Base-by-base conservation (phyloP, 2,797 vertebrate species). In the Somateria mollissima region DNA sequence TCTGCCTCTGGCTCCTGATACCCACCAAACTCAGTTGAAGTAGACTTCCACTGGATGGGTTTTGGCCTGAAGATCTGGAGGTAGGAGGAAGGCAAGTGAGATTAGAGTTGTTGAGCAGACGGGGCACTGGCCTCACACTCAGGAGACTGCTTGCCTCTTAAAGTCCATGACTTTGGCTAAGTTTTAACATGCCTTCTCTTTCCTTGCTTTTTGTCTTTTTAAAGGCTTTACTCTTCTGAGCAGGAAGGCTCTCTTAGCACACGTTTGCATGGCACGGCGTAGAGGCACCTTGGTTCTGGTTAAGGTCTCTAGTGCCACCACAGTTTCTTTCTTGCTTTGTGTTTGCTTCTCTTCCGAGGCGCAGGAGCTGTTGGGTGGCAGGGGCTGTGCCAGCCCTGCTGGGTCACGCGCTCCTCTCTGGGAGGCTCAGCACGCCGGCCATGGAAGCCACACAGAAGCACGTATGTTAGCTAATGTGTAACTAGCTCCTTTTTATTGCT, bases 401-500 rank as follows among this genome's bases (percentile, higher is more conserved):
- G 60, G 45, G 43, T 76, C 58, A 6, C 0, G 19, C 2, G 5
- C n/a, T 80, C 24, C 61, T 72, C 49, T 36, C n/a, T 0, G 1
- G 19, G 39, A 93, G 53, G 75, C 85, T 67, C 85, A 69, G 76
- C 65, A 34, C 1, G 6, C 28, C 60, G 28, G 51, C 30, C 58
- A 45, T 0, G 0, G 65, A 41, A 80, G 72, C 21, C 76, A 49
- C 3, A 1, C 6, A 30, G n/a, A 56, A 79, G 62, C 80, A 53
- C 0, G 5, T 60, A 53, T 53, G 60, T 32, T 92, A 69, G 94
- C 77, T 96, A 94, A 95, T 93, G 81, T 89, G 57, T 95, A 95
- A 93, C 93, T 25, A n/a, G 17, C n/a, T 76, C 15, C 43, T 36
- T 79, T 84, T 75, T 76, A 64, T 45, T 87, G 32, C 21, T 93